Percentiles rank a stretch among this genome's conserved stretches.
Evolutionary conservation across 2,797 vertebrate species (phyloP).

Genomic region (Propithecus deckenii): DNA sequence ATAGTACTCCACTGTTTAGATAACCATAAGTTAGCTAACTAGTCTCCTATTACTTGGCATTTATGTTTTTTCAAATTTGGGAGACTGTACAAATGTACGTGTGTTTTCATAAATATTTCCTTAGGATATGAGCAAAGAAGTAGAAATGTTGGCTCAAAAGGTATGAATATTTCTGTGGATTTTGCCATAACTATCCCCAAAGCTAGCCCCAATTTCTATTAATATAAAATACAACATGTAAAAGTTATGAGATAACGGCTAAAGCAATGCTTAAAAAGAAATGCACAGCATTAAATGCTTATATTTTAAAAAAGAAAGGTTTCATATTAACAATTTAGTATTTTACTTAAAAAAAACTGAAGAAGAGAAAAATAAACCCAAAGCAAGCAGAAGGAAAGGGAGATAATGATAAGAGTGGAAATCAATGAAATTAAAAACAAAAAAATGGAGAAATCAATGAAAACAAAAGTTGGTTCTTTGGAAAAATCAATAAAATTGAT

Average conservation of each 20-base stretch:
- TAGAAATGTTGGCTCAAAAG: not conserved
- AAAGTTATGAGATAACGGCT: not conserved
- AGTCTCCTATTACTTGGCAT: not conserved
- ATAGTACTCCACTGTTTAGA: not conserved
- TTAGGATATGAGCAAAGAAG: not conserved
- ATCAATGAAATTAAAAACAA: constrained; percentile 58
- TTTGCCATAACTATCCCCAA: not conserved
- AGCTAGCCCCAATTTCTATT: not conserved
- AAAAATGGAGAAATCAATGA: constrained; percentile 63
- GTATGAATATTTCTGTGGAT: not conserved
- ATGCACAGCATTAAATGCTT: not conserved
- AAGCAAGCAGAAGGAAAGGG: not conserved
- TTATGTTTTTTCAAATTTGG: not conserved
- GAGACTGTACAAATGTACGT: not conserved
- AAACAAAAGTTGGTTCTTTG: constrained; percentile 47
- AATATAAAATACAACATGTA: not conserved
- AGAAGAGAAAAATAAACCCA: constrained; percentile 10
- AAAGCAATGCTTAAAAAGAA: not conserved
- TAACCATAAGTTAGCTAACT: not conserved
- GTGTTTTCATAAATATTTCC: not conserved
- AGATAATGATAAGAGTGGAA: not conserved
- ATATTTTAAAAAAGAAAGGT: not conserved
- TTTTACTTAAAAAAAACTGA: constrained; percentile 11
- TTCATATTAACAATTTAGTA: not conserved
- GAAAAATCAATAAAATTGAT: constrained; percentile 62